Evolutionary conservation across 2,888 invertebrate genomes (phyloP).

Genomic region (Apamea monoglypha): DNA sequence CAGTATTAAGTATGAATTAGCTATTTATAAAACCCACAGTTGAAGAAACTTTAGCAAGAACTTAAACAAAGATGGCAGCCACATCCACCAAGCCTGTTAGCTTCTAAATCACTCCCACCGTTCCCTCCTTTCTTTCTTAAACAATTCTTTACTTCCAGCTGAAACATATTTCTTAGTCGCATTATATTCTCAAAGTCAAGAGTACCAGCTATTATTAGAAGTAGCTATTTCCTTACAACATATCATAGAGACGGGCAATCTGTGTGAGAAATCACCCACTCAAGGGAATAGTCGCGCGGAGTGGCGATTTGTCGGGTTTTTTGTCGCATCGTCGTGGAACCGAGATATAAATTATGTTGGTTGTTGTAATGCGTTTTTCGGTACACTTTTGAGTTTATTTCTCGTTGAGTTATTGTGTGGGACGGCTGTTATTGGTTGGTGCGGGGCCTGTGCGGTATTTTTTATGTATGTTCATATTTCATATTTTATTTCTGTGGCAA

Average conservation of each 20-base stretch:
- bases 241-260: conserved; percentile 66
- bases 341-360: conserved; percentile 59
- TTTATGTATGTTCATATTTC: conserved; percentile 27
- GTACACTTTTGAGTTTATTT: conserved; percentile 55
- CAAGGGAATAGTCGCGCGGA: conserved; percentile 65
- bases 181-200: conserved; percentile 56
- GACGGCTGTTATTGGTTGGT: conserved; percentile 17
- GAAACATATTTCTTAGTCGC: conserved; percentile 46
- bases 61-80: not conserved
- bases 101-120: conserved; percentile 1
- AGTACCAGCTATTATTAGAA: conserved; percentile 52
- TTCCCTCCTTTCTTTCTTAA: not conserved
- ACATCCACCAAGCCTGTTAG: not conserved
- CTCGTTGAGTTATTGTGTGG: conserved; percentile 45
- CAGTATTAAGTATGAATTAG: not conserved
- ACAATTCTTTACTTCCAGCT: conserved; percentile 27
- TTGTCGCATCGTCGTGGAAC: conserved; percentile 69
- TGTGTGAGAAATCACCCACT: conserved; percentile 69
- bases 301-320: conserved; percentile 76
- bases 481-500: conserved; percentile 7
- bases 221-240: conserved; percentile 62
- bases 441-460: not conserved
- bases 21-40: not conserved
- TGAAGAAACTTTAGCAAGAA: not conserved
- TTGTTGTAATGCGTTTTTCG: conserved; percentile 57